These are phyloP conservation scores for Coranthus polyacanthus DNA, from an alignment of 2,797 vertebrate species.

Conservation along the genomic window DNA sequence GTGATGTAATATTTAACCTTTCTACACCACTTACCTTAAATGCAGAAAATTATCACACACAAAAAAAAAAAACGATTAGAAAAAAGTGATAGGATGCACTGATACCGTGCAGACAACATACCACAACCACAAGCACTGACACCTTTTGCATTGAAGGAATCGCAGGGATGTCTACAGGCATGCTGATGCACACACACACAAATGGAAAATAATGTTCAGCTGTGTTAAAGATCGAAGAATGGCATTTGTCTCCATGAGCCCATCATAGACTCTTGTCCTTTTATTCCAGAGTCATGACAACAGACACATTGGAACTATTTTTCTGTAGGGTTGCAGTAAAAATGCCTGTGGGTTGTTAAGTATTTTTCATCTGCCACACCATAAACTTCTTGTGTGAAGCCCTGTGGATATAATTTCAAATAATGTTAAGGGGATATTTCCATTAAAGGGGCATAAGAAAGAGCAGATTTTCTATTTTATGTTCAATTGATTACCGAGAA, in stretches of 20 bases:
- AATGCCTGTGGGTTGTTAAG: neutral
- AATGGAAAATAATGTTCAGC: constrained; percentile 25
- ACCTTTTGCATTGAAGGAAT: constrained; percentile 16
- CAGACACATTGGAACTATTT: neutral
- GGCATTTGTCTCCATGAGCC: constrained; percentile 55
- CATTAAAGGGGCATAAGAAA: neutral
- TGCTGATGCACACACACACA: constrained; percentile 49
- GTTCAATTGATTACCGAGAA: constrained; percentile 18
- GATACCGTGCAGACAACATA: constrained; percentile 65
- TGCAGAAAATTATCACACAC: constrained; percentile 49
- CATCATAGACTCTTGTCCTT: constrained; percentile 20
- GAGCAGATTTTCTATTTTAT: constrained; percentile 21
- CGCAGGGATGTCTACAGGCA: constrained; percentile 42
- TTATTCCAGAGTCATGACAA: constrained; percentile 4
- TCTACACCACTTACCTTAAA: constrained; percentile 51
- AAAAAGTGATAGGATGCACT: neutral
- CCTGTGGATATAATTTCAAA: constrained; percentile 16
- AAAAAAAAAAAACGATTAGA: constrained; percentile 33
- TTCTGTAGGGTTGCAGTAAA: neutral
- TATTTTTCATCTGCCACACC: constrained; percentile 3
- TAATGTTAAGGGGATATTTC: constrained; percentile 8
- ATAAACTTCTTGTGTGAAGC: neutral
- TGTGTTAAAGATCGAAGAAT: constrained; percentile 41
- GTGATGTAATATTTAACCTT: neutral
- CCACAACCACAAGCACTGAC: constrained; percentile 32